Evolutionary conservation across 2,113 vertebrate species (phyloP).

Genomic region (Gracilinanus agilis): DNA sequence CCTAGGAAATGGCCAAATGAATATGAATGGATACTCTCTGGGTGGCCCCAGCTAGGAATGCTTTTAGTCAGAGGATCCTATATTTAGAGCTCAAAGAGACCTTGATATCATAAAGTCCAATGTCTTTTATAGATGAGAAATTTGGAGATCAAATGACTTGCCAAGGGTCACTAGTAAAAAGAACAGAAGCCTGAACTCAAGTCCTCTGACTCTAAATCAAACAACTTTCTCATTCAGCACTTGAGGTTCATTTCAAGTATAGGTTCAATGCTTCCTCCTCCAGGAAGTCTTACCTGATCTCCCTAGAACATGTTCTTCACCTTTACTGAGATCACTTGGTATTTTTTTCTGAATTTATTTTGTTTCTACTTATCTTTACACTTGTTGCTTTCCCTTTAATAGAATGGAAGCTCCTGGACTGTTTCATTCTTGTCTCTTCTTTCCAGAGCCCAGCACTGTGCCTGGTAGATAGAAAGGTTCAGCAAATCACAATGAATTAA

Average conservation of each 20-base stretch:
- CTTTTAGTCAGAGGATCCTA: background rate
- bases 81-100: background rate
- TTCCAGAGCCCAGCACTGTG: background rate
- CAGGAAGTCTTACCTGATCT: background rate
- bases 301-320: background rate
- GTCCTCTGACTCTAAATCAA: background rate
- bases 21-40: background rate
- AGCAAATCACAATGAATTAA: background rate
- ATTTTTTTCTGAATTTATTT: background rate
- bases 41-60: background rate
- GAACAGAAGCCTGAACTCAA: background rate
- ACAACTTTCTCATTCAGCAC: too few species aligned
- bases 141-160: background rate
- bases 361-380: background rate
- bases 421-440: background rate
- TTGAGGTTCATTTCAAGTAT: too few species aligned
- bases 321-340: background rate
- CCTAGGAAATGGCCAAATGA: slow-evolving; percentile 26
- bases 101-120: background rate
- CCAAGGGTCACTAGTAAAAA: background rate
- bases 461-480: background rate
- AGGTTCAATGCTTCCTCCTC: background rate
- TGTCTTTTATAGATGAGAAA: background rate
- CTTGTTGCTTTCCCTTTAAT: background rate
- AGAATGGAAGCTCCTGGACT: background rate